These are phyloP conservation scores for Champsocephalus esox DNA, from an alignment of 2,797 vertebrate genomes.

Conservation along the genomic window DNA sequence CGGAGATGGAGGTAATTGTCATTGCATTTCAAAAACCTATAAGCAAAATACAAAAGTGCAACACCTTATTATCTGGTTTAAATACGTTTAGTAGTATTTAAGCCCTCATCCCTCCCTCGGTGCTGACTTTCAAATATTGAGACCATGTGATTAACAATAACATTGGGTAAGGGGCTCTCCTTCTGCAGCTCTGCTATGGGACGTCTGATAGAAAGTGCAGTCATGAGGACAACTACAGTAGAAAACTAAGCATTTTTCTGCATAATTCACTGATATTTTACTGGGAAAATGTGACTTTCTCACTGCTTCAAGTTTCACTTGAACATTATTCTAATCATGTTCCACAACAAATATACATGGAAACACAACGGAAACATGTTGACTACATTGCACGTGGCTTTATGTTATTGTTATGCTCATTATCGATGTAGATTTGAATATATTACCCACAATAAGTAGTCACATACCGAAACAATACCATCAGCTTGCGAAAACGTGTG, in stretches of 20 bases:
- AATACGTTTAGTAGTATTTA: background rate
- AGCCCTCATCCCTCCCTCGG: background rate
- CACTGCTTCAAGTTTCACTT: background rate
- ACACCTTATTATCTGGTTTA: background rate
- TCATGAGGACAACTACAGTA: background rate
- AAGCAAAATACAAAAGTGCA: background rate
- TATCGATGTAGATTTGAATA: background rate
- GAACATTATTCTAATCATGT: background rate
- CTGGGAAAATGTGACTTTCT: background rate
- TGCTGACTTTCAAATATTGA: background rate
- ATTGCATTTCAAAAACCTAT: background rate
- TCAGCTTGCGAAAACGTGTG: fast-evolving
- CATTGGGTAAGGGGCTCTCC: background rate
- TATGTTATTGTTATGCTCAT: conserved; percentile 9
- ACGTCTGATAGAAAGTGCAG: conserved; percentile 3
- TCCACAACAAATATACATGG: background rate
- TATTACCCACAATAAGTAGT: background rate
- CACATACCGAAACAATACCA: background rate
- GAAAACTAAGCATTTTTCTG: background rate
- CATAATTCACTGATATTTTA: background rate
- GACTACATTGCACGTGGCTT: conserved; percentile 43
- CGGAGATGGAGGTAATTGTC: background rate
- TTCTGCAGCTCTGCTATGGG: background rate
- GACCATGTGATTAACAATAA: conserved; percentile 20
- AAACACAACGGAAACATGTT: conserved; percentile 11